phyloP scores from a whole-genome alignment of 2,113 vertebrate genomes.

The Steatornis caripensis region DNA sequence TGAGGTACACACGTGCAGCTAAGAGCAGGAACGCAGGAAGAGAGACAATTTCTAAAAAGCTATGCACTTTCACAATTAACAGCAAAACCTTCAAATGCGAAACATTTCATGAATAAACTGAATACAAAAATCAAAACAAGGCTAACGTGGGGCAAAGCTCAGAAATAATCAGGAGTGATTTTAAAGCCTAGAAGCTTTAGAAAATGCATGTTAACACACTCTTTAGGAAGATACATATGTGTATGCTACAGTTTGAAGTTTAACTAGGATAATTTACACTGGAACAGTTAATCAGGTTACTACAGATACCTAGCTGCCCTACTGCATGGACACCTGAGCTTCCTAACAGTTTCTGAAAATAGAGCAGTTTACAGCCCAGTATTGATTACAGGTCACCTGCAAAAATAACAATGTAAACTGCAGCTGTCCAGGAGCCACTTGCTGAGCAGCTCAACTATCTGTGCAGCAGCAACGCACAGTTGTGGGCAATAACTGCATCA shows the following conservation, averaged over 20 bases:
- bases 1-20: neutral
- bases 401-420: neutral
- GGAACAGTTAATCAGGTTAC: neutral
- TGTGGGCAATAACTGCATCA: neutral
- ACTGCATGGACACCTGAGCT: neutral
- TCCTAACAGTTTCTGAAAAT: neutral
- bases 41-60: neutral
- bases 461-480: neutral
- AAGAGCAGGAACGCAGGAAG: rapidly evolving
- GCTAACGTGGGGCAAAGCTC: neutral
- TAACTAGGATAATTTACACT: neutral
- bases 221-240: neutral
- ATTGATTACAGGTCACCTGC: neutral
- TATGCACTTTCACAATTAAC: neutral
- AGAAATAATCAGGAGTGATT: neutral
- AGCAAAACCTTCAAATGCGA: neutral
- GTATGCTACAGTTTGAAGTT: neutral
- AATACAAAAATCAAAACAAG: neutral
- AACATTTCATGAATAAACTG: neutral
- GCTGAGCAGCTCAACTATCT: neutral
- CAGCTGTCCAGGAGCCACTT: neutral
- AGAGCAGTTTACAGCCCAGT: neutral
- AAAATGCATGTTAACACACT: neutral
- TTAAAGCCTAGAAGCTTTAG: neutral
- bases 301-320: neutral